Evolutionary conservation across 2,113 vertebrate genomes (phyloP), one percentile per base, ranked within the genome.

Genomic region (Gymnobelideus leadbeateri): DNA sequence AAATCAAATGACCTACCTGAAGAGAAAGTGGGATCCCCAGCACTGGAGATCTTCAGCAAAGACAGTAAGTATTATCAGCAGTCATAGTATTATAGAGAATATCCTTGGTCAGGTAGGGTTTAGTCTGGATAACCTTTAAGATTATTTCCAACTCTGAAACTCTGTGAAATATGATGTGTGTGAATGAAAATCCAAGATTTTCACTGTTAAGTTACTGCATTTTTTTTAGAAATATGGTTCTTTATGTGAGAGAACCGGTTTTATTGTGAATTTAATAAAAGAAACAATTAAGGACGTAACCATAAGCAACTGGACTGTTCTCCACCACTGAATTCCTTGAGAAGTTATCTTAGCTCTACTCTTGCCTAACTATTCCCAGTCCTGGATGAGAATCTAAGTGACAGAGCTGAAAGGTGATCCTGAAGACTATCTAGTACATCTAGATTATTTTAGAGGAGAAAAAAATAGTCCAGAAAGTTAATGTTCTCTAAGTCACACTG

Each of bases 141-240:
- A 6, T n/a, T 14, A n/a, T 28, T 77, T 77, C 14, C 14, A 77
- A n/a, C 5, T 77, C 14, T n/a, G 37, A 77, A 61, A 61, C 37
- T 61, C 28, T 61, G 11, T 61, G 57, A 61, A 31, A 61, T 61
- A 57, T 57, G 8, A 61, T 61, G 3, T 37, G 10, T 46, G 12
- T 90, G 92, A 93, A 91, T 91, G 68, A 46, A 28, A 49, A 54
- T 50, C 89, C 84, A 43, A 93, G 53, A 21, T 91, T 43, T 57
- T 28, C 92, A 84, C 37, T n/a, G 61, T 52, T 94, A 90, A 95
- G 47, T 24, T 31, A 96, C 50, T 95, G 51, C 50, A 93, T n/a
- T n/a, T 77, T 92, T 28, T 93, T 91, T 94, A 68, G 93, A 96
- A 94, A 51, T 19, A 95, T 21, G 89, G 68, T 61, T 95, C 92